These are phyloP conservation scores for Steatocranus sp. DNA, from an alignment of 2,797 vertebrate species.

Conservation along the genomic window DNA sequence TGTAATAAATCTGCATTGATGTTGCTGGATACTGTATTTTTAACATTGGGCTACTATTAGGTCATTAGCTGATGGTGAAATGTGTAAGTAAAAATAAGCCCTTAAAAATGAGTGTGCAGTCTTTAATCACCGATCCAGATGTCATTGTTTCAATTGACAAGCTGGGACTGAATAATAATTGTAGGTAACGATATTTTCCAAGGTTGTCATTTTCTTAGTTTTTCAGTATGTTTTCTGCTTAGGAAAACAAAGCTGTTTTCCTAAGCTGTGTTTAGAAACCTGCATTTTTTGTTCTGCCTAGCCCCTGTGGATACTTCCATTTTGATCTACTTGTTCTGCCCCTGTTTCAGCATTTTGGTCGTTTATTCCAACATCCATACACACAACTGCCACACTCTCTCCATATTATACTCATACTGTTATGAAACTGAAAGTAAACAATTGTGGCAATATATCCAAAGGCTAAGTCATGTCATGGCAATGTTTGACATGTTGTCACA, in stretches of 20 bases:
- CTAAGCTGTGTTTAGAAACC: background rate
- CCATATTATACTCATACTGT: background rate
- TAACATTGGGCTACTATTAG: background rate
- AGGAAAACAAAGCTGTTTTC: no score
- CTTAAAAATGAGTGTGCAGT: background rate
- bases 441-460: background rate
- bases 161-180: background rate
- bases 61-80: background rate
- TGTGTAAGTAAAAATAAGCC: background rate
- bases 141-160: background rate
- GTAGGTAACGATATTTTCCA: background rate
- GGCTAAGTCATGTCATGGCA: background rate
- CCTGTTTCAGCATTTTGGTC: background rate
- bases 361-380: background rate
- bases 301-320: background rate
- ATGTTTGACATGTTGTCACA: background rate
- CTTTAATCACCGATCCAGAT: background rate
- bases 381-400: background rate
- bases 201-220: background rate
- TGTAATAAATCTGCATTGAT: background rate
- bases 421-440: background rate
- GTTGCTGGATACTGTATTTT: background rate
- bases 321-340: background rate
- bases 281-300: background rate
- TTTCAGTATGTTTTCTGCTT: background rate